phyloP scores from a whole-genome alignment of 2,113 vertebrate genomes.

The Thalassoma bifasciatum region DNA sequence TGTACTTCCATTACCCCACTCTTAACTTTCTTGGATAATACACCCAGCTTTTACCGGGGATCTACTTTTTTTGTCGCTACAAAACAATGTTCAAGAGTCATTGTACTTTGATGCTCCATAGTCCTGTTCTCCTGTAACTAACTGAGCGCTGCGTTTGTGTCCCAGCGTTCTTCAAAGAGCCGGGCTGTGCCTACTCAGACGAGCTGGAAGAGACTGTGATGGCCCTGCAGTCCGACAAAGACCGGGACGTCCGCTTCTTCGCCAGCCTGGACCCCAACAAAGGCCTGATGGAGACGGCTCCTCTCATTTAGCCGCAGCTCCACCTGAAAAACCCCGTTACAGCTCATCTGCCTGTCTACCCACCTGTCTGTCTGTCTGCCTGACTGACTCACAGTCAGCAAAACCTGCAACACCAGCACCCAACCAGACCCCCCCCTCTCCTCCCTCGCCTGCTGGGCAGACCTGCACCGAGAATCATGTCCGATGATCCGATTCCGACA shows the following conservation, averaged over 20 bases:
- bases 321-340: not conserved
- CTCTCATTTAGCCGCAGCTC: conserved; percentile 73
- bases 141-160: conserved; percentile 7
- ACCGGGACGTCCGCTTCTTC: conserved; percentile 91
- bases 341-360: conserved; percentile 66
- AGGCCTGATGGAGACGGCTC: conserved; percentile 75
- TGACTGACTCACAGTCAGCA: conserved; percentile 64
- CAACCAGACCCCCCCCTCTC: conserved; percentile 36
- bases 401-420: conserved; percentile 77
- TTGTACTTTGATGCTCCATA: not conserved
- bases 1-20: too few species aligned
- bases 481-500: conserved; percentile 36
- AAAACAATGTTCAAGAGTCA: too few species aligned
- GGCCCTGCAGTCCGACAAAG: conserved; percentile 88
- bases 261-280: conserved; percentile 86
- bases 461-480: conserved; percentile 50
- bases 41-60: too few species aligned
- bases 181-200: conserved; percentile 89
- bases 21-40: too few species aligned
- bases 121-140: not conserved
- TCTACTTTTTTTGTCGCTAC: too few species aligned
- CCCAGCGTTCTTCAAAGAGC: conserved; percentile 90
- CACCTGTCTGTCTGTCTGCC: conserved; percentile 65
- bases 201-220: conserved; percentile 88
- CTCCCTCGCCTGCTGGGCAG: conserved; percentile 58